Percentiles rank a stretch among this genome's conserved stretches.
phyloP scores from a whole-genome alignment of 2,888 invertebrate species.

The Mesorhabditis belari region DNA sequence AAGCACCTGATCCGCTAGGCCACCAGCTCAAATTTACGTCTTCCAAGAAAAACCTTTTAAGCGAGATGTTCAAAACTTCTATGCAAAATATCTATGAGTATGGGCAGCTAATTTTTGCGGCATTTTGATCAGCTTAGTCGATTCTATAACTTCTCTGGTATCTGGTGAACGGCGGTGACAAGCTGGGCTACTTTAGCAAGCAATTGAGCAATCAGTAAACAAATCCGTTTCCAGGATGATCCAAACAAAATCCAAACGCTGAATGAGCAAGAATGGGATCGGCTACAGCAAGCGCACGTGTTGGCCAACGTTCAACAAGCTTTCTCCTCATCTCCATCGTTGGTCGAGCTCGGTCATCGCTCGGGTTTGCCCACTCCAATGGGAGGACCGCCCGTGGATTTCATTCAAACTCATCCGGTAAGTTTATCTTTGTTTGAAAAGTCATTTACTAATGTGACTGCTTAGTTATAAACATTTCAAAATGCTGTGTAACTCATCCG shows the following conservation, averaged over 20 bases:
- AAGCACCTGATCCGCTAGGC: too few species aligned
- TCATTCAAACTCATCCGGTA: background rate
- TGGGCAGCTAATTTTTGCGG: too few species aligned
- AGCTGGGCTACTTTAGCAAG: background rate
- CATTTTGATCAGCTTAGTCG: too few species aligned
- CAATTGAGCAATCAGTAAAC: background rate
- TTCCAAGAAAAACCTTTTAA: too few species aligned
- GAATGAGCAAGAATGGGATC: constrained; percentile 80
- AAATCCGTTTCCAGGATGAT: constrained; percentile 38
- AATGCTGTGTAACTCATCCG: background rate
- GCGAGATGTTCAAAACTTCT: too few species aligned
- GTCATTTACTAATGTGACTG: background rate
- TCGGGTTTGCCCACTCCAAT: background rate
- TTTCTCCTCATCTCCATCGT: constrained; percentile 34
- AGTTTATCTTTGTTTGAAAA: too few species aligned
- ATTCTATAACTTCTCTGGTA: too few species aligned
- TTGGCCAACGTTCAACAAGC: constrained; percentile 79
- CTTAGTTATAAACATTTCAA: background rate
- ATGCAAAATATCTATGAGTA: too few species aligned
- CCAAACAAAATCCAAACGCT: constrained; percentile 54
- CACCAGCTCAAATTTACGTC: too few species aligned
- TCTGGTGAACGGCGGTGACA: too few species aligned
- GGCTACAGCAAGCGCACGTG: constrained; percentile 75
- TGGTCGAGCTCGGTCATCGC: constrained; percentile 11
- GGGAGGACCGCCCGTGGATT: background rate